Evolutionary conservation across 2,888 invertebrate species (phyloP), one percentile per base, ranked within the genome.

Genomic region (Colletes collaris): DNA sequence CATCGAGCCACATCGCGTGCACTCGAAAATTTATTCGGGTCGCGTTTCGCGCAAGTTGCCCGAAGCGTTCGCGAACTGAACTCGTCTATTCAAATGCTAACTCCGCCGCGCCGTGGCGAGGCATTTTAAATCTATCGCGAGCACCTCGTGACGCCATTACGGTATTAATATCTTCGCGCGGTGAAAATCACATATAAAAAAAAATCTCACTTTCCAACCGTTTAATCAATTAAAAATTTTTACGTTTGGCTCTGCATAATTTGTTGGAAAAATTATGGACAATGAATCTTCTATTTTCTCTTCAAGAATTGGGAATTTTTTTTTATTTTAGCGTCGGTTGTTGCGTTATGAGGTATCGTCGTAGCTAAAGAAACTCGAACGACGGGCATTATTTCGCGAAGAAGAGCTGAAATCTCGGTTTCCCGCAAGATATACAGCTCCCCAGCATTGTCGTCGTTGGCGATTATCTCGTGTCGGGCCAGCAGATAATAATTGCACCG

Each of bases 401-500:
- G 35, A 16, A 44, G 49, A 40, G n/a, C 10, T 6, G 55, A 27
- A 44, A 56, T 67, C 79, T 37, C 64, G 64, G 66, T 63, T 78
- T 77, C 49, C 72, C 77, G 58, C 66, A 49, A 78, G 79, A 79
- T 73, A 70, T 73, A 74, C 68, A 64, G 71, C 53, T 27, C 27
- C 53, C 52, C 40, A 40, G 58, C 80, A 79, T 81, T 79, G 79
- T 79, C 74, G 66, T 68, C 68, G 59, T 35, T 44, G 40, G 59
- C 66, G 79, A 81, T 74, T 69, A 79, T 81, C 74, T 69, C 66
- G 68, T 59, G 59, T 46, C 53, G 56, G 53, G 70, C 60, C 44
- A 35, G 44, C 66, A 58, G 74, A 81, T 79, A 79, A 81, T 81
- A 74, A 81, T 79, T 81, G 80, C 55, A 79, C 53, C 44, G 67